Conservation (phyloP, 2,888 invertebrate genomes). For the Atherix ibis region DNA sequence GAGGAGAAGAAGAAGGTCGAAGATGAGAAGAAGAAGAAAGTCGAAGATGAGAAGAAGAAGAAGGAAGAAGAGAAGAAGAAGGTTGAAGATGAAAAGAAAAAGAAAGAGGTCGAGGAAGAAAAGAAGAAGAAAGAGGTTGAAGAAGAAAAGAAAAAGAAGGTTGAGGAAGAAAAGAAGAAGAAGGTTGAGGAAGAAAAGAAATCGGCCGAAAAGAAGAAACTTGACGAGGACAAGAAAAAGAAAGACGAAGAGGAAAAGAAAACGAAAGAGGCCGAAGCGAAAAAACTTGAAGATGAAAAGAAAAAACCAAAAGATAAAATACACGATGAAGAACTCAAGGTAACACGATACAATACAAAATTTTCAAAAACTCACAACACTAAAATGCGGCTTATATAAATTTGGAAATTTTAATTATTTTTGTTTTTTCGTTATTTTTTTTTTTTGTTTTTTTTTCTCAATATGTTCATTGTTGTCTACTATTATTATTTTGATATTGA, state of each 20-base stretch:
- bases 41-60: conserved; percentile 36
- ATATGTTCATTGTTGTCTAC: no score
- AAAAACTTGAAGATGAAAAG: conserved; percentile 17
- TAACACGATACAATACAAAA: no score
- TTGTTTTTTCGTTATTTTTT: no score
- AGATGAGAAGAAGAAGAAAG: conserved; percentile 26
- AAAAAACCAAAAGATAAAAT: conserved; percentile 8
- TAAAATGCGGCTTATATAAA: no score
- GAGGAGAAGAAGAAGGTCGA: conserved; percentile 13
- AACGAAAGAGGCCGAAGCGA: conserved; percentile 14
- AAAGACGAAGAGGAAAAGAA: conserved; percentile 13
- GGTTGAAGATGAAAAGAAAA: conserved; percentile 22
- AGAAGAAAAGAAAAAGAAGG: conserved; percentile 15
- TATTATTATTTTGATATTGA: no score
- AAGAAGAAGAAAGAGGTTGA: conserved; percentile 33
- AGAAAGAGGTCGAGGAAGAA: conserved; percentile 25
- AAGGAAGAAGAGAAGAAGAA: conserved; percentile 33
- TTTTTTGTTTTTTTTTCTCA: no score
- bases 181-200: conserved; percentile 32
- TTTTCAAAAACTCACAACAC: no score
- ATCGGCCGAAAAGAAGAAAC: conserved; percentile 19
- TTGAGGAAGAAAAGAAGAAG: conserved; percentile 20
- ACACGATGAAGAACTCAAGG: neutral
- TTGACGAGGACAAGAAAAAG: conserved; percentile 13
- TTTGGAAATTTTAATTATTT: no score